Percentiles rank a stretch among this genome's conserved stretches.
Evolutionary conservation across 2,888 invertebrate species (phyloP).

Genomic region (Odontocerum albicorne): DNA sequence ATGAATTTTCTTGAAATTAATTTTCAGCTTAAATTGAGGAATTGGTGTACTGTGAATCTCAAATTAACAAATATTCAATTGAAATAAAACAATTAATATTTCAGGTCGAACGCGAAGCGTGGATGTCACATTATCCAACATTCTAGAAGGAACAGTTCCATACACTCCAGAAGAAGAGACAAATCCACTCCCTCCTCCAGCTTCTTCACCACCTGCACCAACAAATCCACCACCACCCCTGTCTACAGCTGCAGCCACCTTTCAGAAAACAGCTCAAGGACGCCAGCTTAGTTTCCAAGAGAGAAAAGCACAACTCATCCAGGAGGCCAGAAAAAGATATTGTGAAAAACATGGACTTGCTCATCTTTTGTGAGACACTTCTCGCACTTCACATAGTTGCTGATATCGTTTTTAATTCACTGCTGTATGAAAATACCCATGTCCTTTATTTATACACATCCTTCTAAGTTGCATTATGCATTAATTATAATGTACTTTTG

Average conservation of each 20-base stretch:
- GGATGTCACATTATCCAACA: conserved; percentile 78
- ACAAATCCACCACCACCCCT: conserved; percentile 41
- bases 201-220: conserved; percentile 28
- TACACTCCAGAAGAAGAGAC: conserved; percentile 50
- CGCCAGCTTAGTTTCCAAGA: conserved; percentile 77
- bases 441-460: too few relatives aligned
- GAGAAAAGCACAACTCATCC: conserved; percentile 75
- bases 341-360: conserved; percentile 72
- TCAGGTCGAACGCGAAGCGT: conserved; percentile 73
- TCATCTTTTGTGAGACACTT: conserved; percentile 31
- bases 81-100: too few relatives aligned
- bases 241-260: conserved; percentile 48
- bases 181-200: conserved; percentile 36
- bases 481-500: too few relatives aligned
- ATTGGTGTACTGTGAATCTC: too few relatives aligned
- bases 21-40: too few relatives aligned
- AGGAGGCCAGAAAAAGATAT: conserved; percentile 74
- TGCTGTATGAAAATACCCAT: too few relatives aligned
- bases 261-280: conserved; percentile 61
- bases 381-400: too few relatives aligned
- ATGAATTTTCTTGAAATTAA: too few relatives aligned
- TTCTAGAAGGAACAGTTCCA: conserved; percentile 73
- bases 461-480: too few relatives aligned
- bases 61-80: too few relatives aligned
- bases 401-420: too few relatives aligned